Evolutionary conservation across 2,797 vertebrate genomes (phyloP).

Genomic region (Orestias chungarensis): DNA sequence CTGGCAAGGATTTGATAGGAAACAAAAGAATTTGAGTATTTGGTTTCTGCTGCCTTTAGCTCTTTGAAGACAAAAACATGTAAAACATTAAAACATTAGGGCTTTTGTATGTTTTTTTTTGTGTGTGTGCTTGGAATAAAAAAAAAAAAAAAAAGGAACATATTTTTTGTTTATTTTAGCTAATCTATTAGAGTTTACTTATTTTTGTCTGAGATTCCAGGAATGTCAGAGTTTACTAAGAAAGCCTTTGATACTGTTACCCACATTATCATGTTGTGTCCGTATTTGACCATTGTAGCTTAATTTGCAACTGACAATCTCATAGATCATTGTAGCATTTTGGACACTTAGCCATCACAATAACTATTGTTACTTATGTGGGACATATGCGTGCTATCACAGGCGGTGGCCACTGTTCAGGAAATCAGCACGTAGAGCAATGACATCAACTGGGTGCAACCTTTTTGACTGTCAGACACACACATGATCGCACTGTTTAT

Average conservation of each 20-base stretch:
- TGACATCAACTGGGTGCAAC: conserved; percentile 77
- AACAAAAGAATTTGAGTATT: conserved; percentile 21
- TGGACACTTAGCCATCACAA: conserved; percentile 20
- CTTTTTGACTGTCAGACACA: conserved; percentile 58
- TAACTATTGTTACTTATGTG: conserved; percentile 34
- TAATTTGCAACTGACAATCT: conserved; percentile 32
- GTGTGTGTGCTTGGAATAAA: no score
- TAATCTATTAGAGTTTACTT: conserved; percentile 3
- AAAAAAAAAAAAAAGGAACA: no score
- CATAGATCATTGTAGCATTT: conserved; percentile 25
- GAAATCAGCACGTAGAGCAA: conserved; percentile 49
- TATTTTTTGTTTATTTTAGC: conserved; percentile 19
- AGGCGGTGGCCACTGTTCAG: conserved; percentile 39
- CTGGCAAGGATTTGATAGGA: conserved; percentile 30
- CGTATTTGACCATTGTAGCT: conserved; percentile 34
- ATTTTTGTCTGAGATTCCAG: conserved; percentile 17
- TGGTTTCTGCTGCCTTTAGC: conserved; percentile 28
- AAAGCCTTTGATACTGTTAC: conserved; percentile 29
- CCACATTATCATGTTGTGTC: conserved; percentile 21
- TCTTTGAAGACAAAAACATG: conserved; percentile 18
- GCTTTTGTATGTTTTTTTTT: conserved; percentile 6
- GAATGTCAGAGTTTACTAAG: conserved; percentile 11
- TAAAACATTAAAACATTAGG: conserved; percentile 3
- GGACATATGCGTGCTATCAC: conserved; percentile 54
- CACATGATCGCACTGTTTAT: conserved; percentile 71